Base-by-base conservation (phyloP, 2,888 invertebrate genomes). In the Tinea trinotella region DNA sequence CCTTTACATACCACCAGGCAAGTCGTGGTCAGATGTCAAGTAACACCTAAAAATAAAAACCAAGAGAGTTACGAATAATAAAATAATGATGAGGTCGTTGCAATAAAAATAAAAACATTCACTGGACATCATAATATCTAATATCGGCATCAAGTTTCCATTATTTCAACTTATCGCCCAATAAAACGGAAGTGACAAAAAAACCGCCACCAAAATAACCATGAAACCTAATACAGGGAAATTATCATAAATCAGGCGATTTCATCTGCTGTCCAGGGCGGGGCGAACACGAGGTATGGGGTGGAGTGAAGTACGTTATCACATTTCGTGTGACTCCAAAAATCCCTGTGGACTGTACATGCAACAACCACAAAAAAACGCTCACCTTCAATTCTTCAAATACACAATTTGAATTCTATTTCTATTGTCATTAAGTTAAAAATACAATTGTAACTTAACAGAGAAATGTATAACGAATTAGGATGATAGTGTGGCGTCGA, bases 311-410 rank as follows among this genome's bases (percentile, higher is more conserved):
- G 48, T 46, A 30, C 54, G 61, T 62, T 64, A 64, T 75, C 76
- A 71, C 70, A 67, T 66, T 61, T 60, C 46, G 46, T 52, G 52
- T 20, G 35, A 46, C 49, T 22, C 49, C 22, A 18, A 55, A 59
- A 54, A 62, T 64, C 70, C 70, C 71, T 64, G 60, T 57, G 63
- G 67, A 46, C 52, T 63, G 61, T 46, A 17, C 44, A 17, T 44
- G 18, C 15, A 44, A 44, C 44, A 15, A 44, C 44, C 35, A 35
- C 35, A 35, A 22, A 22, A 22, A n/a, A 22, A 22, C 4, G 7
- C 22, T 22, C 22, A 22, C 22, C 22, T 22, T 22, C 7, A 5
- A 3, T 22, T 9, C 44, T 3, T 17, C 9, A 44, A 15, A 17
- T 15, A 15, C 4, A 15, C 36, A 4, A 15, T 12, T 22, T 22